Evolutionary conservation across 2,113 vertebrate species (phyloP).

Genomic region (Elanus axillaris): DNA sequence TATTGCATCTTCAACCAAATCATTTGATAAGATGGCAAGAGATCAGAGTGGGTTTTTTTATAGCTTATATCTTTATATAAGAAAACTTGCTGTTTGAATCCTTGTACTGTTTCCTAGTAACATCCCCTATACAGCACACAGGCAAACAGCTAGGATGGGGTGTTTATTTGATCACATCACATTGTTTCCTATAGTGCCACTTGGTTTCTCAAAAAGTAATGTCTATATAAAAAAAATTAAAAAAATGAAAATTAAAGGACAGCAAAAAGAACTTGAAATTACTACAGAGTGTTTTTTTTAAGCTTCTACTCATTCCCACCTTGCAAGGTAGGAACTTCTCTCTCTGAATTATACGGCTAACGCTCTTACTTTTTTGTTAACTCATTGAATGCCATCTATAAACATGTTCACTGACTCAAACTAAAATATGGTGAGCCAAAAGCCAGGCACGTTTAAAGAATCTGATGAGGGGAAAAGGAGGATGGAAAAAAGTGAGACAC

Average conservation of each 20-base stretch:
- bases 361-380: neutral
- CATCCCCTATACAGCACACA: neutral
- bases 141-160: neutral
- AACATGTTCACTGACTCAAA: neutral
- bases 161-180: neutral
- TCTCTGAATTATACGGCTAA: neutral
- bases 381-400: neutral
- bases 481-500: conserved; percentile 40
- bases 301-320: neutral
- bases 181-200: neutral
- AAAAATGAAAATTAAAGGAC: neutral
- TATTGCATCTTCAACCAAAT: neutral
- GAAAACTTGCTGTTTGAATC: neutral
- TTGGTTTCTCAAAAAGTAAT: neutral
- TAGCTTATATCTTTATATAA: neutral
- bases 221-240: no score
- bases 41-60: neutral
- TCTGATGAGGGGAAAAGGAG: neutral
- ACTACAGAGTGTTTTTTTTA: neutral
- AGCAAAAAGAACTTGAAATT: neutral
- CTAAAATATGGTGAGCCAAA: conserved; percentile 20
- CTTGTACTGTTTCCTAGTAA: neutral
- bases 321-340: neutral
- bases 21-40: neutral
- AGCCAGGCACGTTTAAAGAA: conserved; percentile 24